These are phyloP conservation scores for Denticeps clupeoides DNA, from an alignment of 2,797 vertebrate genomes.

Conservation along the genomic window DNA sequence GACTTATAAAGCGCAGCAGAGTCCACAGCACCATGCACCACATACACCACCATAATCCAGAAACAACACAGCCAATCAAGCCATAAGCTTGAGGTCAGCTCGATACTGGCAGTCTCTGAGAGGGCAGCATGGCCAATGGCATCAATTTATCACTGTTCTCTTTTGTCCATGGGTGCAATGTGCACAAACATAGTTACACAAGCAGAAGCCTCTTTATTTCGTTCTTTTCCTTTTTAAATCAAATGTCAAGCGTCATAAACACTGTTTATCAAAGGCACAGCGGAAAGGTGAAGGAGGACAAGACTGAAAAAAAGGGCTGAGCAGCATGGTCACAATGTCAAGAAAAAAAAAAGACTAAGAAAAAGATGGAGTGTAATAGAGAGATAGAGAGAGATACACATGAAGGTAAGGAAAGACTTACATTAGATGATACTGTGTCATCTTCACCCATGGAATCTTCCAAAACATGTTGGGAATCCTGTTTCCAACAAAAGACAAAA, in stretches of 20 bases:
- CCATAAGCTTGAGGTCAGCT: too few relatives aligned
- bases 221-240: too few relatives aligned
- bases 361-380: not conserved
- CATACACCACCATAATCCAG: too few relatives aligned
- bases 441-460: constrained; percentile 56
- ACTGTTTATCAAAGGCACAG: too few relatives aligned
- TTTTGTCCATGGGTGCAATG: too few relatives aligned
- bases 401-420: constrained; percentile 33
- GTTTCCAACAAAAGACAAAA: too few relatives aligned
- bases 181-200: too few relatives aligned
- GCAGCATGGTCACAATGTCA: not conserved
- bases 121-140: constrained; percentile 17
- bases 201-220: not conserved
- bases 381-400: not conserved
- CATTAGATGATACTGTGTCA: constrained; percentile 43
- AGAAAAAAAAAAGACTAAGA: not conserved
- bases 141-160: constrained; percentile 10
- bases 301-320: not conserved
- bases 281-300: not conserved
- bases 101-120: constrained; percentile 3
- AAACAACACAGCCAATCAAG: too few relatives aligned
- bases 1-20: too few relatives aligned
- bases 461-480: constrained; percentile 21
- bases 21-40: too few relatives aligned
- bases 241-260: too few relatives aligned